A percentile compares a stretch with the other conserved stretches of the same genome.
Conservation (phyloP, 2,797 vertebrate genomes). For the Anabas testudineus region DNA sequence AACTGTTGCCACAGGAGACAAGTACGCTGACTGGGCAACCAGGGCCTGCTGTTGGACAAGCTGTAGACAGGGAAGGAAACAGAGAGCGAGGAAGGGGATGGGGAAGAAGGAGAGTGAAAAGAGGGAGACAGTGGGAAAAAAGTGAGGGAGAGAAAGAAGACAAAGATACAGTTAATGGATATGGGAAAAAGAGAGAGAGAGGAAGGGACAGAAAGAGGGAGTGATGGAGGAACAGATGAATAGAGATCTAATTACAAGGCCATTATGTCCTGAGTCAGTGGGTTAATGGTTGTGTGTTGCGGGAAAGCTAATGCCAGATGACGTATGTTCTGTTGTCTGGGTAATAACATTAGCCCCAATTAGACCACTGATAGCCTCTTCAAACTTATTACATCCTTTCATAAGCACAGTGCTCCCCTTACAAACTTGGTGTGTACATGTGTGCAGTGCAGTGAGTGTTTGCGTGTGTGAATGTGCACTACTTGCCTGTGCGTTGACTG, state of each 20-base stretch:
- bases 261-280: conserved; percentile 83
- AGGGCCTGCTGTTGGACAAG: conserved; percentile 96
- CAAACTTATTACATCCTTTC: conserved; percentile 83
- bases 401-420: conserved; percentile 73
- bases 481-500: conserved; percentile 85
- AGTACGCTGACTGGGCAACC: conserved; percentile 95
- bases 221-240: conserved; percentile 82
- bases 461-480: conserved; percentile 30
- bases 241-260: conserved; percentile 85
- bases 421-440: conserved; percentile 43
- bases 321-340: conserved; percentile 83
- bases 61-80: conserved; percentile 77
- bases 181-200: conserved; percentile 50
- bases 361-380: conserved; percentile 83
- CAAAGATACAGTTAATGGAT: conserved; percentile 51
- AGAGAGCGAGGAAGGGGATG: conserved; percentile 40
- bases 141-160: conserved; percentile 16
- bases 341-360: conserved; percentile 81
- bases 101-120: conserved; percentile 14
- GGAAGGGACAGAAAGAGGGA: conserved; percentile 69
- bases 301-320: conserved; percentile 83
- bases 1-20: conserved; percentile 96
- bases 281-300: conserved; percentile 84
- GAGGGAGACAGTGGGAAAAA: not conserved
- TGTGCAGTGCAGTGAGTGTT: conserved; percentile 18